Evolutionary conservation across 2,888 invertebrate species (phyloP), one percentile per base, ranked within the genome.

Genomic region (Habrosyne pyritoides): DNA sequence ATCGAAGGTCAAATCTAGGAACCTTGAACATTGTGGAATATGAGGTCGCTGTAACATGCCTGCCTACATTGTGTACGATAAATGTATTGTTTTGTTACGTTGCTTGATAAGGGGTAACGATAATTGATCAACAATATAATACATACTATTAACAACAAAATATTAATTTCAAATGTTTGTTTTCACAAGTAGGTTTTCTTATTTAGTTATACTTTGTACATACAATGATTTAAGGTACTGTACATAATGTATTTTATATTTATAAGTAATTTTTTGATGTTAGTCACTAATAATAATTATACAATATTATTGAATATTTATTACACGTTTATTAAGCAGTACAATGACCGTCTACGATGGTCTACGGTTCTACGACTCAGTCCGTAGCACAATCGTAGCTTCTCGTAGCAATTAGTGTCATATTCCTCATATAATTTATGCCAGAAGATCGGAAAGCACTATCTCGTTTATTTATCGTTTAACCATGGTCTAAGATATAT

Each of bases 401-500:
- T 64, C 63, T 67, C 73, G 82, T 83, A 83, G 84, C 80, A 83
- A 83, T 83, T 84, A 82, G 75, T 77, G 75, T 78, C 81, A 81
- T 75, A 76, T 73, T 81, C 69, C 70, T 60, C 63, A 71, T 70
- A 72, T 77, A 79, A 78, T 77, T 80, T 77, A 81, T 73, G 65
- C 73, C 67, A 60, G 54, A 55, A 62, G 64, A 55, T 59, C 54
- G 52, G 55, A 14, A 58, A 58, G 53, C 56, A 53, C 63, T 54
- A 53, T 47, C 14, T 36, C n/a, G 14, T 36, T 42, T 42, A 42
- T 42, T 42, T 2, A 18, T 8, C 5, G 12, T n/a, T n/a, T 8
- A 4, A 30, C 33, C n/a, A 33, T n/a, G n/a, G n/a, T n/a, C n/a
- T n/a, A n/a, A n/a, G n/a, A n/a, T n/a, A n/a, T n/a, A n/a, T n/a